Conservation (phyloP, 2,113 vertebrate genomes). For the Petroica traversi region DNA sequence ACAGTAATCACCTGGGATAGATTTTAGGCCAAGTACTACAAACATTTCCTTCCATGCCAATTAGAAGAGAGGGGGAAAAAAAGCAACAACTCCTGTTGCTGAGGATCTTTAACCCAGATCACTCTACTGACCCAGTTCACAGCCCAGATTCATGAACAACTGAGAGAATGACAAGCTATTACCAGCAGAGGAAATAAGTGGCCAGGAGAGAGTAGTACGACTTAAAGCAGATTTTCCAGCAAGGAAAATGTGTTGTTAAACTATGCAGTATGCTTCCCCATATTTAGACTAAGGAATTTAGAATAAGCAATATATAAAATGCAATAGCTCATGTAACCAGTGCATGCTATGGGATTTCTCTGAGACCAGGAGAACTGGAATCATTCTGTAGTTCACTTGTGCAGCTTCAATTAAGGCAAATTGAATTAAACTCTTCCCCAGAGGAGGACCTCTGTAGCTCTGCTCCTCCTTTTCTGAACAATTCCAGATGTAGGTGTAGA, state of each 20-base stretch:
- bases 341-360: slow-evolving; percentile 18
- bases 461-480: slow-evolving; percentile 35
- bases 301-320: slow-evolving; percentile 21
- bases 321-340: slow-evolving; percentile 20
- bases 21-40: not conserved
- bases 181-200: not conserved
- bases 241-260: slow-evolving; percentile 7
- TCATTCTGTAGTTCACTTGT: slow-evolving; percentile 16
- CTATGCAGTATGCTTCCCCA: not conserved
- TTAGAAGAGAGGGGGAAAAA: not conserved
- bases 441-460: slow-evolving; percentile 26
- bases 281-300: slow-evolving; percentile 35
- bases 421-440: slow-evolving; percentile 61
- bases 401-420: slow-evolving; percentile 57
- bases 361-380: slow-evolving; percentile 36
- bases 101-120: not conserved
- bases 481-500: slow-evolving; percentile 42
- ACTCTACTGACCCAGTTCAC: not conserved
- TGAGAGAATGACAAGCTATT: slow-evolving; percentile 14
- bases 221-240: slow-evolving; percentile 20
- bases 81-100: not conserved
- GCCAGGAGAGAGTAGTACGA: slow-evolving; percentile 15
- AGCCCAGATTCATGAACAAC: not conserved
- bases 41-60: not conserved
- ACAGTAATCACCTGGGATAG: slow-evolving; percentile 1